Evolutionary conservation across 2,797 vertebrate species (phyloP).

Genomic region (Momotus momota): DNA sequence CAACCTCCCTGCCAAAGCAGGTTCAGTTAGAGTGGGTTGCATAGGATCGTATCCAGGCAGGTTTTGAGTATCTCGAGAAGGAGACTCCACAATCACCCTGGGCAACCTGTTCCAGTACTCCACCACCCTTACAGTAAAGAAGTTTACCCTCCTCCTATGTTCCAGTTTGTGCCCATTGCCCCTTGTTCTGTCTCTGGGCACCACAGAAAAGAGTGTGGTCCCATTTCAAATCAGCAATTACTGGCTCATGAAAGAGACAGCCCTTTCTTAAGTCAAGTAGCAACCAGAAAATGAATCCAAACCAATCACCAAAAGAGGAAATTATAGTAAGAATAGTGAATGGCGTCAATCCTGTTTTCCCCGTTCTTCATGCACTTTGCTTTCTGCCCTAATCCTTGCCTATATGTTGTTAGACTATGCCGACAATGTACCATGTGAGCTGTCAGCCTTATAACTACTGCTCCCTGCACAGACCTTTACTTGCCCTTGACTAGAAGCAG

Average conservation of each 20-base stretch:
- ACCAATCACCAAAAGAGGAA: neutral
- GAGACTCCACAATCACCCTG: neutral
- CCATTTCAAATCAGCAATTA: neutral
- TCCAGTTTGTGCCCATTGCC: neutral
- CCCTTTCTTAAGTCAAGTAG: neutral
- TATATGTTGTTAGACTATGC: neutral
- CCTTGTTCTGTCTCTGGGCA: neutral
- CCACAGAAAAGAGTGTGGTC: neutral
- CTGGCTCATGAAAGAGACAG: neutral
- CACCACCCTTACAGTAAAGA: neutral
- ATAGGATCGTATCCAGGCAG: neutral
- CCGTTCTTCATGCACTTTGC: neutral
- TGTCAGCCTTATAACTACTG: neutral
- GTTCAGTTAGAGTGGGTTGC: neutral
- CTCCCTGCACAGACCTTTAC: neutral
- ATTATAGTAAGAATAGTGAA: neutral
- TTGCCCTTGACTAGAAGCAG: neutral
- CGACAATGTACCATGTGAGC: neutral
- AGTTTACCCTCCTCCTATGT: neutral
- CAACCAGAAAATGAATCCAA: neutral
- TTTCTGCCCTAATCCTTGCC: neutral
- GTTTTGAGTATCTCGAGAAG: neutral
- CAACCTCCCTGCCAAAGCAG: neutral
- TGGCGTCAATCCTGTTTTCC: neutral
- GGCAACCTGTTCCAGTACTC: neutral